Conservation (phyloP, 1,140 invertebrate genomes). For the Lordiphosa stackelbergi region DNA sequence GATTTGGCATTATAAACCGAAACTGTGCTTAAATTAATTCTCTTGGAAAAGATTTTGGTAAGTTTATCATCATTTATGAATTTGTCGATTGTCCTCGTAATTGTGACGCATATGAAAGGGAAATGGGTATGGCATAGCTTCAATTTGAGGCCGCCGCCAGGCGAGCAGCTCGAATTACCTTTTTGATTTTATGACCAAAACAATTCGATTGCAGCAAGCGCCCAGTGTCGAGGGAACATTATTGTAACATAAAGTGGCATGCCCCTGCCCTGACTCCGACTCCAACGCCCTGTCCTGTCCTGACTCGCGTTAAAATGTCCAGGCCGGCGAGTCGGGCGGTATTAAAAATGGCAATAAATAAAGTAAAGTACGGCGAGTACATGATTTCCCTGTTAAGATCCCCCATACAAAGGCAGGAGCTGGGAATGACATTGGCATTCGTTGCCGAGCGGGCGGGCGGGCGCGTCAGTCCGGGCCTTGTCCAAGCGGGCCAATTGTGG, state of each 20-base stretch:
- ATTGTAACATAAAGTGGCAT: slow-evolving; percentile 73
- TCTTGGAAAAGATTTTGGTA: no score
- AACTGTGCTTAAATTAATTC: no score
- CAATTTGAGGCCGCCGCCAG: slow-evolving; percentile 6
- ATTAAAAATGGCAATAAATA: slow-evolving; percentile 77
- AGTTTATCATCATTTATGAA: no score
- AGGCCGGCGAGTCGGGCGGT: slow-evolving; percentile 56
- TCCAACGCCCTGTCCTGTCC: slow-evolving; percentile 4
- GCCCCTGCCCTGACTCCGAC: slow-evolving; percentile 12
- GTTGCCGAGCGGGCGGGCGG: background rate
- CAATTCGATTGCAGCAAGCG: slow-evolving; percentile 67
- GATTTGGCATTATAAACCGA: no score
- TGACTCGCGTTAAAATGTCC: slow-evolving; percentile 64
- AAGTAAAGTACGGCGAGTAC: slow-evolving; percentile 76
- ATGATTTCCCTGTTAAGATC: slow-evolving; percentile 77
- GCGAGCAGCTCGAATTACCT: slow-evolving; percentile 56
- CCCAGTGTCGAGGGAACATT: slow-evolving; percentile 66
- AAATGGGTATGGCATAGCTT: slow-evolving; percentile 7
- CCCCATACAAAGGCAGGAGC: slow-evolving; percentile 36
- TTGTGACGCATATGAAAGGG: slow-evolving; percentile 12
- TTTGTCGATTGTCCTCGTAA: no score
- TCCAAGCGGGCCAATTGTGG: slow-evolving; percentile 77
- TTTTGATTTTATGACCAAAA: slow-evolving; percentile 75
- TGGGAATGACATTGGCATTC: slow-evolving; percentile 25
- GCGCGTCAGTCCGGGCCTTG: slow-evolving; percentile 64